These are phyloP conservation scores for Gryllus bimaculatus DNA, from an alignment of 1,140 invertebrate genomes.

Conservation along the genomic window DNA sequence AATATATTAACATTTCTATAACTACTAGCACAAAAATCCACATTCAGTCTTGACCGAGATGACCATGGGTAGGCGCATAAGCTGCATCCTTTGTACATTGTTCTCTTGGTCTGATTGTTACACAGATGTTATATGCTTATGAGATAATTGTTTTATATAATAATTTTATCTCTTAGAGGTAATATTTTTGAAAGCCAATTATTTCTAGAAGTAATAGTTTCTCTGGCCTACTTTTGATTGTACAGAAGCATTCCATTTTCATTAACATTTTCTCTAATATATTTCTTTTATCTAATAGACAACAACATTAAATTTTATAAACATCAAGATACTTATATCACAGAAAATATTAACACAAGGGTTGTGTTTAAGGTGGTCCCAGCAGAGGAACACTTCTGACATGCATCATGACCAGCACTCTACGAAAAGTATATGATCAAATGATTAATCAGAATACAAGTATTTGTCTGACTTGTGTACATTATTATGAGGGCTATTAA, in stretches of 20 bases:
- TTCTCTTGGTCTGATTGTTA: no score
- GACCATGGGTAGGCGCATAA: neutral
- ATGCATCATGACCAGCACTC: neutral
- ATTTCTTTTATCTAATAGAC: slow-evolving; percentile 8
- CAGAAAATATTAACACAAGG: slow-evolving; percentile 16
- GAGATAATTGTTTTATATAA: no score
- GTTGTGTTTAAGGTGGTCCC: neutral
- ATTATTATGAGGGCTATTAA: no score
- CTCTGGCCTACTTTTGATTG: slow-evolving; percentile 20
- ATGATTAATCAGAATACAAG: no score
- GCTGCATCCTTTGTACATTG: no score
- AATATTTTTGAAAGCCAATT: no score
- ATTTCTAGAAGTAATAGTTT: neutral
- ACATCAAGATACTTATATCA: slow-evolving; percentile 18
- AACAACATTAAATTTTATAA: slow-evolving; percentile 12
- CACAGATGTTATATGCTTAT: no score
- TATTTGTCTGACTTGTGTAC: no score
- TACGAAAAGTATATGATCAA: no score
- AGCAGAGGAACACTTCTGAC: neutral
- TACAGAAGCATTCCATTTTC: slow-evolving; percentile 21
- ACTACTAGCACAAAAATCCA: neutral
- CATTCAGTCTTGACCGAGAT: neutral
- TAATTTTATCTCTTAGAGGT: no score
- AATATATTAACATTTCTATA: neutral
- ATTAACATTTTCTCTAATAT: slow-evolving; percentile 8